Percentiles rank a stretch among this genome's conserved stretches.
These are phyloP conservation scores for Sinonovacula constricta DNA, from an alignment of 1,140 invertebrate genomes.

Conservation along the genomic window DNA sequence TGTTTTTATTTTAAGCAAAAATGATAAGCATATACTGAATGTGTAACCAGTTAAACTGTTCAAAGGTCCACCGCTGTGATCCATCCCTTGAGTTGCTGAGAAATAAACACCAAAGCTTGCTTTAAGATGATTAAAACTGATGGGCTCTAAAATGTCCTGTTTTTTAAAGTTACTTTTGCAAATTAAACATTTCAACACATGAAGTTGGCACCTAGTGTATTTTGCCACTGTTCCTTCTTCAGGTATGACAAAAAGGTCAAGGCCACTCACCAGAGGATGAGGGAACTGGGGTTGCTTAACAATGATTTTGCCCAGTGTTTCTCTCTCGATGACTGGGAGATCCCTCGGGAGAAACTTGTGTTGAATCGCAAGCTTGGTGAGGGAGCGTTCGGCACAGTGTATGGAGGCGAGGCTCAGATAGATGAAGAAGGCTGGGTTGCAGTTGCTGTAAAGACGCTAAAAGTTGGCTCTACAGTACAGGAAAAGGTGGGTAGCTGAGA, in stretches of 20 bases:
- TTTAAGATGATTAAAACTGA: no score
- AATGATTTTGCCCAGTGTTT: constrained; percentile 78
- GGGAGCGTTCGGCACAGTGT: constrained; percentile 94
- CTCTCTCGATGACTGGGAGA: constrained; percentile 90
- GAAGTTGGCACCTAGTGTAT: no score
- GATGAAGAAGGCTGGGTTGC: constrained; percentile 86
- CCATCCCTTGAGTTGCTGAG: no score
- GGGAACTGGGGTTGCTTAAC: constrained; percentile 84
- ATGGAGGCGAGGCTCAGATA: constrained; percentile 89
- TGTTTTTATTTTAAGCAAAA: no score
- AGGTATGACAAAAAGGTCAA: constrained; percentile 87
- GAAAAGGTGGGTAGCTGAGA: constrained; percentile 82
- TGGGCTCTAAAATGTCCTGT: no score
- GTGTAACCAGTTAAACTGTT: no score
- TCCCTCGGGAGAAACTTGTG: constrained; percentile 89
- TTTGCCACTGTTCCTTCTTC: no score
- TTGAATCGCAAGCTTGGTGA: constrained; percentile 93
- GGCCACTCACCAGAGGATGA: constrained; percentile 85
- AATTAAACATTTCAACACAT: no score
- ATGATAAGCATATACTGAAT: no score
- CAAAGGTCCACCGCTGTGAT: no score
- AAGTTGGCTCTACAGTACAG: constrained; percentile 88
- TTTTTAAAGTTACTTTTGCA: no score
- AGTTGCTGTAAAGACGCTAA: constrained; percentile 94
- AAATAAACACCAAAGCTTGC: no score